Conservation (phyloP, 2,113 vertebrate species). For the Columbina picui region DNA sequence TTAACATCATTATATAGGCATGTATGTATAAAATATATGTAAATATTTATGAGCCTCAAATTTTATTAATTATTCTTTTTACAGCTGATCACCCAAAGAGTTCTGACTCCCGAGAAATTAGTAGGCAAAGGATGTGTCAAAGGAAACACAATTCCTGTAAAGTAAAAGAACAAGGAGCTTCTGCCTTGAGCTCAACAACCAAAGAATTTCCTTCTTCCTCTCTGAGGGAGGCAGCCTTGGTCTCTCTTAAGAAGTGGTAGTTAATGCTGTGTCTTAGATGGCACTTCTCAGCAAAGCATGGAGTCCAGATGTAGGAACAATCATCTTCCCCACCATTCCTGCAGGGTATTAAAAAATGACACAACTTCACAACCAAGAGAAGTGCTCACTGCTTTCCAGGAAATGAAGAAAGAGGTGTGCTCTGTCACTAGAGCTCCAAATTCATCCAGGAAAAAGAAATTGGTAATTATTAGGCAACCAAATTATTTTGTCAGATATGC, state of each 20-base stretch:
- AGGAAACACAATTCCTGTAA: neutral
- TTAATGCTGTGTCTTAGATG: neutral
- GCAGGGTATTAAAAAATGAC: neutral
- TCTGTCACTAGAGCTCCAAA: neutral
- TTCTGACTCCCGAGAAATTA: neutral
- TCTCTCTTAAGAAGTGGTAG: neutral
- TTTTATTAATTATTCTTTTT: neutral
- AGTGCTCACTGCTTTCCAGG: neutral
- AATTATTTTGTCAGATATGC: neutral
- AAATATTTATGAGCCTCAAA: neutral
- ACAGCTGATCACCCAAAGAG: neutral
- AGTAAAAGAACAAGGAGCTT: neutral
- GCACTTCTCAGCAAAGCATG: neutral
- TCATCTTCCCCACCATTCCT: neutral
- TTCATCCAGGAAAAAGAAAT: neutral
- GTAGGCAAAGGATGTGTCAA: neutral
- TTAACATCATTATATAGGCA: neutral
- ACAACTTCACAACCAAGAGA: rapidly evolving
- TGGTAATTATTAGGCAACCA: neutral
- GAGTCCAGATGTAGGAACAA: neutral
- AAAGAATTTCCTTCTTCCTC: neutral
- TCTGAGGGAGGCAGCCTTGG: neutral
- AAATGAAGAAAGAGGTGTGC: rapidly evolving
- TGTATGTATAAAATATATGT: neutral
- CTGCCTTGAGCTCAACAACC: neutral